Conservation (phyloP, 2,113 vertebrate genomes). For the Cervus canadensis region DNA sequence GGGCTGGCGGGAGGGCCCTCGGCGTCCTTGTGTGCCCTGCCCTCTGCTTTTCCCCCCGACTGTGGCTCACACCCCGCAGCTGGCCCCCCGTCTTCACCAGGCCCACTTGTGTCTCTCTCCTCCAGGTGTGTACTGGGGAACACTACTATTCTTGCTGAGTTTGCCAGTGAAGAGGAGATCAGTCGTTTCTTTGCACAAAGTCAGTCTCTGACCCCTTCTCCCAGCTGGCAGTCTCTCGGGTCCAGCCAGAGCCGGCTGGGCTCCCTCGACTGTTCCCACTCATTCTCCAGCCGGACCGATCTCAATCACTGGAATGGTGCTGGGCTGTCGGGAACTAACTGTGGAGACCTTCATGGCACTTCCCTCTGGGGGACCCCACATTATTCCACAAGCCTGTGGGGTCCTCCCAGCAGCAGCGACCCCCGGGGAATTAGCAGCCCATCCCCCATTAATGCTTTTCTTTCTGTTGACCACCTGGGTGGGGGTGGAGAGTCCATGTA, state of each 20-base stretch:
- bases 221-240: slow-evolving; percentile 94
- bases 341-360: slow-evolving; percentile 94
- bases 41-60: neutral
- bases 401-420: slow-evolving; percentile 89
- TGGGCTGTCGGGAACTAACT: slow-evolving; percentile 87
- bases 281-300: slow-evolving; percentile 94
- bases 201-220: slow-evolving; percentile 96
- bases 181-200: slow-evolving; percentile 99
- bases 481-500: slow-evolving; percentile 95
- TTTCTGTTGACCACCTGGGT: slow-evolving; percentile 97
- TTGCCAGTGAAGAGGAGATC: slow-evolving; percentile 99
- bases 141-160: slow-evolving; percentile 99
- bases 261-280: slow-evolving; percentile 91
- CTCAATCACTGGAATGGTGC: slow-evolving; percentile 96
- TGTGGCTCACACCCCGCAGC: neutral
- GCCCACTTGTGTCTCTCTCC: neutral
- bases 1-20: too few relatives aligned
- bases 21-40: neutral
- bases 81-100: fast-evolving
- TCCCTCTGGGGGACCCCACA: slow-evolving; percentile 96
- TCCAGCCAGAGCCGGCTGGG: slow-evolving; percentile 93
- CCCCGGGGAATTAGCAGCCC: slow-evolving; percentile 93
- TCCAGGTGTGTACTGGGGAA: slow-evolving; percentile 99
- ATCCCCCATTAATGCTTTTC: slow-evolving; percentile 95
- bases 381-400: slow-evolving; percentile 99